These are phyloP conservation scores for Athalia rosae DNA, from an alignment of 2,888 invertebrate genomes.

Conservation along the genomic window DNA sequence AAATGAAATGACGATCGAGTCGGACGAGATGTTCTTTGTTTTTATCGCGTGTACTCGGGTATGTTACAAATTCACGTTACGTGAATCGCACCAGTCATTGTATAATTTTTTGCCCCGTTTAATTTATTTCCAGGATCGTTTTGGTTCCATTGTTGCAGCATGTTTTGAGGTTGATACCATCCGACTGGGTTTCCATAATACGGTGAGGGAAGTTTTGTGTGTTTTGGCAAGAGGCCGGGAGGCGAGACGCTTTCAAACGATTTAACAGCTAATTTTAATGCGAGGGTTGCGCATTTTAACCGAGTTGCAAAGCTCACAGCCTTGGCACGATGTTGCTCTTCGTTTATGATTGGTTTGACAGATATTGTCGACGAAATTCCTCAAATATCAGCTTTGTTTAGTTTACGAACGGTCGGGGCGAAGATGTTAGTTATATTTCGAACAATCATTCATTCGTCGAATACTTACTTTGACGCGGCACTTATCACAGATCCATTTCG, in stretches of 20 bases:
- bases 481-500: too few species aligned
- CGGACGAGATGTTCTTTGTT: too few species aligned
- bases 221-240: conserved; percentile 44
- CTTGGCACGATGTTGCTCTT: conserved; percentile 45
- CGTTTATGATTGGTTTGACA: conserved; percentile 46
- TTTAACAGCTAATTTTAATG: conserved; percentile 49
- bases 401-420: conserved; percentile 26
- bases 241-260: conserved; percentile 45
- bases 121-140: conserved; percentile 31
- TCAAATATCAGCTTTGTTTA: conserved; percentile 34
- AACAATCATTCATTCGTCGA: too few species aligned
- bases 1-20: too few species aligned
- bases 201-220: conserved; percentile 32
- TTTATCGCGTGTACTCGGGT: too few species aligned
- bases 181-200: conserved; percentile 8
- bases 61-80: too few species aligned
- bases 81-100: too few species aligned
- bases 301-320: conserved; percentile 16
- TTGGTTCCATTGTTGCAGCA: conserved; percentile 36
- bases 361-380: conserved; percentile 39
- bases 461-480: too few species aligned
- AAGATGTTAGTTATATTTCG: too few species aligned
- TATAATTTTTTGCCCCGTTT: background rate
- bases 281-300: conserved; percentile 36
- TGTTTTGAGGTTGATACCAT: conserved; percentile 29